phyloP scores from a whole-genome alignment of 2,797 vertebrate genomes.

The Clarias fuscus region DNA sequence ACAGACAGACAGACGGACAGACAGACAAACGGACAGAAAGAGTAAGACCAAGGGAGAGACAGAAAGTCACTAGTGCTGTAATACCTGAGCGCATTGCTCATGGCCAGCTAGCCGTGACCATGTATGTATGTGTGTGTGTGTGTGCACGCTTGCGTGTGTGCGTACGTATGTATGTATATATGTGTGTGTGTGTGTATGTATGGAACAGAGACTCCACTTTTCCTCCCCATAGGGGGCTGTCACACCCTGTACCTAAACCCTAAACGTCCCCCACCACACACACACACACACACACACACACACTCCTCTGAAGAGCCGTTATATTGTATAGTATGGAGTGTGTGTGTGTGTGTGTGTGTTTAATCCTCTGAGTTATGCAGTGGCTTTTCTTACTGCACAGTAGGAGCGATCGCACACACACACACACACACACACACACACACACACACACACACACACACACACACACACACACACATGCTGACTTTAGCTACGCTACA shows the following conservation, averaged over 20 bases:
- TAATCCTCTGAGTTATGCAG: conserved; percentile 58
- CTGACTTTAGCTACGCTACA: conserved; percentile 54
- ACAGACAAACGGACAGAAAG: neutral
- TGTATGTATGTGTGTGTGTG: conserved; percentile 35
- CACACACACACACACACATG: conserved; percentile 35
- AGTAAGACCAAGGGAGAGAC: neutral
- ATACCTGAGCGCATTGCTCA: conserved; percentile 55
- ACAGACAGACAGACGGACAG: neutral
- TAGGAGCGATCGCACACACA: conserved; percentile 40
- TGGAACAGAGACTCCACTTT: conserved; percentile 57
- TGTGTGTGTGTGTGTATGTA: conserved; percentile 32
- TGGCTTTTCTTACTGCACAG: conserved; percentile 54
- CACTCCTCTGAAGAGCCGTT: conserved; percentile 42
- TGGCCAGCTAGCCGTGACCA: conserved; percentile 50
- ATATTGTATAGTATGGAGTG: conserved; percentile 47
- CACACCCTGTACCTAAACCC: conserved; percentile 58
- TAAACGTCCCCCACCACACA: conserved; percentile 48
- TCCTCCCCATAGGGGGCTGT: conserved; percentile 53
- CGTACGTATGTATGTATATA: neutral
- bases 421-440: too few relatives aligned
- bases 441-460: too few relatives aligned
- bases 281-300: conserved; percentile 27
- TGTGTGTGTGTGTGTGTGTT: conserved; percentile 47
- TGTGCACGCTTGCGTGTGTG: conserved; percentile 9
- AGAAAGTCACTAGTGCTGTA: conserved; percentile 30